Conservation (phyloP, 2,797 vertebrate species). For the Leucoraja ocellata region DNA sequence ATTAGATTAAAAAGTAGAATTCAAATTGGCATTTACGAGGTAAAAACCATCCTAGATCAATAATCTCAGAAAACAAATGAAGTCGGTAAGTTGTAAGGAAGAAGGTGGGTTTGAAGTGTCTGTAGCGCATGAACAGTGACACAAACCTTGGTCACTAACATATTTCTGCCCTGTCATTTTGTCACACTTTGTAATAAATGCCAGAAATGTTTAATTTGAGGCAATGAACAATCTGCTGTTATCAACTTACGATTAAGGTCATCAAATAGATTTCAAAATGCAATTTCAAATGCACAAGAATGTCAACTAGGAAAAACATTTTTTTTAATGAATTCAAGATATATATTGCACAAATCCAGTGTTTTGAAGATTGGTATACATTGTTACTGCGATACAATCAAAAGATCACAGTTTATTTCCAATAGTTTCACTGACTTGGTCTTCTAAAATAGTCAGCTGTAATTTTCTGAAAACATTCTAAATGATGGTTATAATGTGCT, state of each 20-base stretch:
- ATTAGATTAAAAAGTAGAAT: neutral
- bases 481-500: neutral
- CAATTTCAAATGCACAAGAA: neutral
- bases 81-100: neutral
- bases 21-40: neutral
- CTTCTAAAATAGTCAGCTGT: neutral
- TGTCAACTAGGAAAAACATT: neutral
- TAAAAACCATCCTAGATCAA: neutral
- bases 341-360: neutral
- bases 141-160: neutral
- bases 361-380: neutral
- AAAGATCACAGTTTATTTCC: neutral
- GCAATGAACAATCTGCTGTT: neutral
- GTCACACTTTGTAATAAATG: neutral
- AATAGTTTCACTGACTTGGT: neutral
- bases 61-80: neutral
- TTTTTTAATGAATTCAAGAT: neutral
- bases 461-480: conserved; percentile 6
- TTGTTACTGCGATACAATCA: neutral
- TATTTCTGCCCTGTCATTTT: neutral
- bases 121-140: neutral
- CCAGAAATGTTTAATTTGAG: too few relatives aligned
- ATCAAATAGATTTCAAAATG: neutral
- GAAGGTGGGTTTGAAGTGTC: neutral
- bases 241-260: neutral